Evolutionary conservation across 2,797 vertebrate genomes (phyloP).

Genomic region (Typhlichthys subterraneus): DNA sequence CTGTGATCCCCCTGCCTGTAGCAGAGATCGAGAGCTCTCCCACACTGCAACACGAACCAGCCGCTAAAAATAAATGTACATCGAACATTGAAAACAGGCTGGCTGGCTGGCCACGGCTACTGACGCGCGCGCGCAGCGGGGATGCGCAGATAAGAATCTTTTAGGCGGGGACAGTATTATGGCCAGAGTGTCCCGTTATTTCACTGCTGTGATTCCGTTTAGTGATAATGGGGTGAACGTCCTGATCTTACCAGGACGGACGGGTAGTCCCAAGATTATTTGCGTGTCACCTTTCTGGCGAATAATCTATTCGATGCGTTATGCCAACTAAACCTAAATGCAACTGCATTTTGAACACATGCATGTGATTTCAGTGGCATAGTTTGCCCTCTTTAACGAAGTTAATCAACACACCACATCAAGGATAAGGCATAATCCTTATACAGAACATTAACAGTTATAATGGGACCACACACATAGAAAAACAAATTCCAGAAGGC

Average conservation of each 20-base stretch:
- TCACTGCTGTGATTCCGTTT: background rate
- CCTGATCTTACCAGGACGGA: too few species aligned
- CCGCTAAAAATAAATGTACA: slow-evolving; percentile 61
- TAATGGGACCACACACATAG: background rate
- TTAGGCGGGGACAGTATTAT: slow-evolving; percentile 45
- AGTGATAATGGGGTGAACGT: too few species aligned
- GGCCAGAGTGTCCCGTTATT: slow-evolving; percentile 38
- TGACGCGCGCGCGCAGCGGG: slow-evolving; percentile 50
- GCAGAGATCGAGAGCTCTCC: slow-evolving; percentile 15
- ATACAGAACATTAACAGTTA: too few species aligned
- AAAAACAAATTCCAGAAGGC: slow-evolving; percentile 4
- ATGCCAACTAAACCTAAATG: too few species aligned
- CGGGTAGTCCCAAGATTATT: too few species aligned
- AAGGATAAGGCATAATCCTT: too few species aligned
- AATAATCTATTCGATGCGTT: too few species aligned
- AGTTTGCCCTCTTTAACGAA: too few species aligned
- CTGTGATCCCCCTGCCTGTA: slow-evolving; percentile 14
- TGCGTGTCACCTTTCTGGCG: too few species aligned
- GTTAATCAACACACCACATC: too few species aligned
- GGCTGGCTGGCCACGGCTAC: slow-evolving; percentile 18
- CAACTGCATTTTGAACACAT: too few species aligned
- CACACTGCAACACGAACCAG: slow-evolving; percentile 54
- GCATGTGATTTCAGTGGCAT: too few species aligned
- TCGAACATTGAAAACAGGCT: slow-evolving; percentile 29
- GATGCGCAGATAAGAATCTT: slow-evolving; percentile 70